A percentile compares a stretch with the other conserved stretches of the same genome.
Evolutionary conservation across 2,113 vertebrate species (phyloP).

Genomic region (Panurus biarmicus): DNA sequence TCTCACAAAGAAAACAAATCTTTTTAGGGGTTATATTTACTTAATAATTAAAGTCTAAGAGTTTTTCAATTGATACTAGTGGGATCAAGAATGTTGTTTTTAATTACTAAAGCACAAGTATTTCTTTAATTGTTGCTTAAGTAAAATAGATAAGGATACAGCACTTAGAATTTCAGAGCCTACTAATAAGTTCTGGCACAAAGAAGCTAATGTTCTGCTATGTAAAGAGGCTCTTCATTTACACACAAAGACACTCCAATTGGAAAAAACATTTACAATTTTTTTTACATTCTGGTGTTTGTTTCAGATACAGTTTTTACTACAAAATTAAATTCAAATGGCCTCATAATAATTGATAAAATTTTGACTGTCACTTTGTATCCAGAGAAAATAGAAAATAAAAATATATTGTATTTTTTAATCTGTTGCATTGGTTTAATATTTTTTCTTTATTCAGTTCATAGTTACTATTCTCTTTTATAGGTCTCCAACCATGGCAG

Average conservation of each 20-base stretch:
- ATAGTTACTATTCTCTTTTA: not conserved
- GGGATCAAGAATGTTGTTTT: not conserved
- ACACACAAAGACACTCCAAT: not conserved
- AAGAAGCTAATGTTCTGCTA: not conserved
- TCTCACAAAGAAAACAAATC: not conserved
- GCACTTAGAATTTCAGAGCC: not conserved
- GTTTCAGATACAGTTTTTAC: not conserved
- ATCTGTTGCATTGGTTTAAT: not conserved
- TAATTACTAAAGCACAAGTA: not conserved
- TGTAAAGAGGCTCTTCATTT: not conserved
- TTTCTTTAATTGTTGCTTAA: not conserved
- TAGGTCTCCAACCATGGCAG: slow-evolving; percentile 98
- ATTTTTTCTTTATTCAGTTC: not conserved
- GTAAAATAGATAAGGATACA: not conserved
- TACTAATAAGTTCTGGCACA: not conserved
- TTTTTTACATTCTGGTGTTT: not conserved
- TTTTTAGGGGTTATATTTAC: not conserved
- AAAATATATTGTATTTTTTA: not conserved
- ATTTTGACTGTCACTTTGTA: not conserved
- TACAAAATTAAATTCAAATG: not conserved
- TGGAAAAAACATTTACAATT: not conserved
- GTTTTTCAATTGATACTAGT: not conserved
- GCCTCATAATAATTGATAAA: not conserved
- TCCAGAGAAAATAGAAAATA: not conserved
- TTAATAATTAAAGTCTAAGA: not conserved